Evolutionary conservation across 2,888 invertebrate species (phyloP).

Genomic region (Acanthopleura granulata): DNA sequence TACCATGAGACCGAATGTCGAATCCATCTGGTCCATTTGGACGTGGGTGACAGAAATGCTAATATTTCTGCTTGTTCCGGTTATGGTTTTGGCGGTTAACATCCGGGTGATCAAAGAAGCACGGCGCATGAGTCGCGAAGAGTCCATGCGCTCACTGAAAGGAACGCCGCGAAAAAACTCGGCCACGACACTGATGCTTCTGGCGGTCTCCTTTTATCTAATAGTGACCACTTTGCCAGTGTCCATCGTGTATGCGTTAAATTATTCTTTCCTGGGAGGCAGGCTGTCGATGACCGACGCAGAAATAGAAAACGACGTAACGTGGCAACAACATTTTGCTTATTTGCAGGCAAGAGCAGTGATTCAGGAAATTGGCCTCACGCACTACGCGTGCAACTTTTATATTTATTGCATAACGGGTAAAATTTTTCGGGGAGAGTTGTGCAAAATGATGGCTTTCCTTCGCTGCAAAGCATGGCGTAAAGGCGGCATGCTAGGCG

Average conservation of each 20-base stretch:
- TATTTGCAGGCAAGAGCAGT: constrained; percentile 51
- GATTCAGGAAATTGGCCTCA: constrained; percentile 62
- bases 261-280: constrained; percentile 49
- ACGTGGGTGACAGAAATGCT: constrained; percentile 63
- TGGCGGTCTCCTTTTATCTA: constrained; percentile 66
- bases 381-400: constrained; percentile 68
- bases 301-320: constrained; percentile 42
- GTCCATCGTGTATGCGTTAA: constrained; percentile 57
- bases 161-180: constrained; percentile 51
- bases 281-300: constrained; percentile 31
- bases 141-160: constrained; percentile 30
- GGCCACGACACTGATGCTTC: constrained; percentile 66
- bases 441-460: constrained; percentile 42
- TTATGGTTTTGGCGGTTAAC: constrained; percentile 66
- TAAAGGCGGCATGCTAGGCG: not conserved
- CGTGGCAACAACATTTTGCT: constrained; percentile 52
- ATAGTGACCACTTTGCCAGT: constrained; percentile 66
- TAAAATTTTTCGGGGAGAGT: constrained; percentile 64
- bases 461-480: not conserved
- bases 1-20: constrained; percentile 42
- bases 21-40: constrained; percentile 63
- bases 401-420: constrained; percentile 68
- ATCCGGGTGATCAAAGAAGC: constrained; percentile 65
- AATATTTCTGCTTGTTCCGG: constrained; percentile 63
- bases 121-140: constrained; percentile 37